These are phyloP conservation scores for Hydraecia micacea DNA, from an alignment of 2,888 invertebrate genomes.

Conservation along the genomic window DNA sequence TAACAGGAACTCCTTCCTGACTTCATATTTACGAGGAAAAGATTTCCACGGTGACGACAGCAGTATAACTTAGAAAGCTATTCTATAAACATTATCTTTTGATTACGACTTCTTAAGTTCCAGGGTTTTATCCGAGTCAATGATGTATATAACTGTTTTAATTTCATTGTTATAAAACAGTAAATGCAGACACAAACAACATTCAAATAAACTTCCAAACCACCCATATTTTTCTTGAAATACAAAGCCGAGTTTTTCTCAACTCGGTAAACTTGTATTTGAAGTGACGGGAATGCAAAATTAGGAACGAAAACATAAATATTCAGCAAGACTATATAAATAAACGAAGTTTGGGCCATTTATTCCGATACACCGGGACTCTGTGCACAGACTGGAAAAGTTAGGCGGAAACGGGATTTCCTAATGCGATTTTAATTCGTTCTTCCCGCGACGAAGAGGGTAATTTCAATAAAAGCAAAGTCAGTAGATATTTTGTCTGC, in stretches of 20 bases:
- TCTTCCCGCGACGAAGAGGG: constrained; percentile 87
- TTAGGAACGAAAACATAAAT: constrained; percentile 87
- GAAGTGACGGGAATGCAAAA: constrained; percentile 85
- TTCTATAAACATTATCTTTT: constrained; percentile 29
- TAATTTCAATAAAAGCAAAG: constrained; percentile 88
- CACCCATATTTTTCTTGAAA: constrained; percentile 67
- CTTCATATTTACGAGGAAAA: constrained; percentile 16
- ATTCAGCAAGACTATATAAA: constrained; percentile 89
- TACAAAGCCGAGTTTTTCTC: constrained; percentile 71
- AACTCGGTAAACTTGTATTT: constrained; percentile 75
- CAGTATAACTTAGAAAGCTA: constrained; percentile 11
- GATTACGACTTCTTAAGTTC: constrained; percentile 14
- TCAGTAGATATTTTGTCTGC: constrained; percentile 79
- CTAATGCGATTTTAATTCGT: constrained; percentile 90
- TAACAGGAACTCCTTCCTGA: constrained; percentile 22
- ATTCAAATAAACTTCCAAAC: constrained; percentile 57
- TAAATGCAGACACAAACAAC: constrained; percentile 54
- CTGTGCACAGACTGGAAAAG: constrained; percentile 87
- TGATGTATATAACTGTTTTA: constrained; percentile 43
- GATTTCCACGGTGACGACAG: constrained; percentile 16
- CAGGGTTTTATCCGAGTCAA: constrained; percentile 6
- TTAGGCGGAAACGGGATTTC: constrained; percentile 88
- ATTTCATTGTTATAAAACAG: constrained; percentile 47
- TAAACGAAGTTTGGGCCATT: constrained; percentile 89
- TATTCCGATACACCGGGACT: constrained; percentile 89